phyloP scores from a whole-genome alignment of 2,113 vertebrate genomes.

The Formicarius rufipectus region DNA sequence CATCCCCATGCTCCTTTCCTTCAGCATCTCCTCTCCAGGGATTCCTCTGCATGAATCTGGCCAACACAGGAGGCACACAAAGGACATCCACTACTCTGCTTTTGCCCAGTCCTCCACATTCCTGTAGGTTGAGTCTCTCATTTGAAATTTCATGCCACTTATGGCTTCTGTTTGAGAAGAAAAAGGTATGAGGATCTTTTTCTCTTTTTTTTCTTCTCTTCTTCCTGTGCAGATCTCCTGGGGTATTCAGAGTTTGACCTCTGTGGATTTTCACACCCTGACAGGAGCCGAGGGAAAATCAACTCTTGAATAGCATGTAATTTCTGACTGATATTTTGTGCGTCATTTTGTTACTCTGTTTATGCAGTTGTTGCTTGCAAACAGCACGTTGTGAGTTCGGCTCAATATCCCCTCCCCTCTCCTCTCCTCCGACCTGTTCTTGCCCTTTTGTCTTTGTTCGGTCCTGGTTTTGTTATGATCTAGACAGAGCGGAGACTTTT shows the following conservation, averaged over 20 bases:
- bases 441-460: neutral
- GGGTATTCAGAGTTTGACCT: neutral
- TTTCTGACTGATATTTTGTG: neutral
- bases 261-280: neutral
- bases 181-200: neutral
- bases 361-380: conserved; percentile 5
- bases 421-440: neutral
- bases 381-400: neutral
- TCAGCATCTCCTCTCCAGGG: conserved; percentile 22
- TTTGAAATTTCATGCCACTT: neutral
- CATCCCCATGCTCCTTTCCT: neutral
- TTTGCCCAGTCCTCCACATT: neutral
- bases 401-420: neutral
- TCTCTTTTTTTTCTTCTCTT: neutral
- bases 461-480: neutral
- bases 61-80: neutral
- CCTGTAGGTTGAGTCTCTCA: neutral
- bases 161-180: neutral
- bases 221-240: neutral
- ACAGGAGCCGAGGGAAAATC: neutral
- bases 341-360: neutral
- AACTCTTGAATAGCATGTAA: neutral
- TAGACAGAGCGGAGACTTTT: neutral
- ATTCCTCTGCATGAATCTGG: neutral
- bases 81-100: neutral